phyloP scores from a whole-genome alignment of 2,797 vertebrate genomes.

The Numenius phaeopus region DNA sequence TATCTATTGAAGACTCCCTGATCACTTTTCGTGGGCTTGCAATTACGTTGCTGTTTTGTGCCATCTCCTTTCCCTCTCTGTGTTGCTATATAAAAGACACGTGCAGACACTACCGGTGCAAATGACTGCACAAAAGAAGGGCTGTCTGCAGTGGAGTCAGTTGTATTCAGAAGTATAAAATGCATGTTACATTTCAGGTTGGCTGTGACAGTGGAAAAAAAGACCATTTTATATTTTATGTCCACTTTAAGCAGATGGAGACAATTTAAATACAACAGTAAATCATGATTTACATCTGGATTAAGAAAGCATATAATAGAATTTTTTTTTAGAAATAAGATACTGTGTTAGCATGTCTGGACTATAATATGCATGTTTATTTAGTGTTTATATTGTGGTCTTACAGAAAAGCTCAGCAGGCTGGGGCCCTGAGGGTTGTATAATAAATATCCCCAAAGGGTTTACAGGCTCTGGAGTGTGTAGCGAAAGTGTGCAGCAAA shows the following conservation, averaged over 20 bases:
- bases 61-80: neutral
- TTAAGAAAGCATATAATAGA: neutral
- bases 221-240: neutral
- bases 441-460: neutral
- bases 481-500: neutral
- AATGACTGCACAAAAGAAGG: neutral
- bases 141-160: accelerated
- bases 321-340: conserved; percentile 1
- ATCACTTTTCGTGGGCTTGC: neutral
- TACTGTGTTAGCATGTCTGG: neutral
- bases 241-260: neutral
- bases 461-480: neutral
- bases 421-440: neutral
- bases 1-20: neutral
- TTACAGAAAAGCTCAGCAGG: neutral
- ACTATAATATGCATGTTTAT: neutral
- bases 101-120: neutral
- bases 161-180: neutral
- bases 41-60: neutral
- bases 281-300: neutral
- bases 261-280: neutral
- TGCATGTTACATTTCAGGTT: neutral
- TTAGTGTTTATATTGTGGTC: neutral
- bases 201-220: neutral
- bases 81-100: neutral